These are phyloP conservation scores for Rousettus leschenaultii DNA, from an alignment of 2,113 vertebrate species.

Conservation along the genomic window DNA sequence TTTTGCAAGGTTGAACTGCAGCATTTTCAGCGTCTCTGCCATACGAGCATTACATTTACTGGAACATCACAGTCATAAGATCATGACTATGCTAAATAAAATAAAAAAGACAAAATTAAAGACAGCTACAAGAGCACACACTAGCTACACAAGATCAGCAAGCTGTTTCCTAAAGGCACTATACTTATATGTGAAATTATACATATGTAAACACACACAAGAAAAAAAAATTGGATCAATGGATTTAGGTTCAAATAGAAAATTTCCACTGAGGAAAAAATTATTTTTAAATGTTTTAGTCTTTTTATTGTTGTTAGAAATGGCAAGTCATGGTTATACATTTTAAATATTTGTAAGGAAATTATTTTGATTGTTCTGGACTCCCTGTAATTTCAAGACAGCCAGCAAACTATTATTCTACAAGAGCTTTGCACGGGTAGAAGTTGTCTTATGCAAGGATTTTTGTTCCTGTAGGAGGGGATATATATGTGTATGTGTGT, in stretches of 20 bases:
- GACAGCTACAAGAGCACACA: slow-evolving; percentile 89
- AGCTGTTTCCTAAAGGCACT: slow-evolving; percentile 85
- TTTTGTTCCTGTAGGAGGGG: slow-evolving; percentile 78
- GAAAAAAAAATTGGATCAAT: slow-evolving; percentile 75
- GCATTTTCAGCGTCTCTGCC: slow-evolving; percentile 86
- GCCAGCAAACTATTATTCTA: slow-evolving; percentile 85
- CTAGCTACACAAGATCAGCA: slow-evolving; percentile 90
- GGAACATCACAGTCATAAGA: slow-evolving; percentile 84
- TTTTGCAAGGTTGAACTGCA: slow-evolving; percentile 86
- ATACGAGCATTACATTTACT: slow-evolving; percentile 86
- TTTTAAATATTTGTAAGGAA: slow-evolving; percentile 82
- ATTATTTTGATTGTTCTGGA: slow-evolving; percentile 78
- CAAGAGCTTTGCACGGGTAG: slow-evolving; percentile 83
- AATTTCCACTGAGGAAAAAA: slow-evolving; percentile 76
- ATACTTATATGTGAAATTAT: slow-evolving; percentile 78
- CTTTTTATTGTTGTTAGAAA: slow-evolving; percentile 87
- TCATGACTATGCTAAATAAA: slow-evolving; percentile 86
- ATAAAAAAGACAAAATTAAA: slow-evolving; percentile 87
- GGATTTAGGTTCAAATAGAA: slow-evolving; percentile 79
- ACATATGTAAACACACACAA: slow-evolving; percentile 79
- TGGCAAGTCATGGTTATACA: slow-evolving; percentile 81
- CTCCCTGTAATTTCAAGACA: slow-evolving; percentile 81
- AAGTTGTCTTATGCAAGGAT: slow-evolving; percentile 77
- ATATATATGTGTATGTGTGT: slow-evolving; percentile 80
- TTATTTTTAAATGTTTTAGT: slow-evolving; percentile 83